Evolutionary conservation across 2,888 invertebrate genomes (phyloP).

Genomic region (Drosophila incognita): DNA sequence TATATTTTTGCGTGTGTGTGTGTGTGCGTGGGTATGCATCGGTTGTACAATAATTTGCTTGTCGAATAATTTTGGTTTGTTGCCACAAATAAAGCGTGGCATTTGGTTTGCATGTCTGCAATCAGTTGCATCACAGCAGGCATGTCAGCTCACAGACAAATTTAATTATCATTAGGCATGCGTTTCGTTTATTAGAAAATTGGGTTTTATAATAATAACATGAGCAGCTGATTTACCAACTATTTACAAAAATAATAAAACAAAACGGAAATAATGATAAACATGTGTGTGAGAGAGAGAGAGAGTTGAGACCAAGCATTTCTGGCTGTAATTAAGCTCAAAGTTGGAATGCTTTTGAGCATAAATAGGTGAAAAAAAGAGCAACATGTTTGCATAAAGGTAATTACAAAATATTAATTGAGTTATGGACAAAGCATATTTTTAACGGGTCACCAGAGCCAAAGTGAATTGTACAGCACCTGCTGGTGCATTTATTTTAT

Average conservation of each 20-base stretch:
- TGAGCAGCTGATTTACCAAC: slow-evolving; percentile 15
- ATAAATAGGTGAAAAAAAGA: slow-evolving; percentile 29
- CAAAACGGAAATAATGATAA: neutral
- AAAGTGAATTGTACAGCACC: neutral
- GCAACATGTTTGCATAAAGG: slow-evolving; percentile 52
- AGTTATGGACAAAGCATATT: slow-evolving; percentile 71
- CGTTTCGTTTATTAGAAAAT: slow-evolving; percentile 2
- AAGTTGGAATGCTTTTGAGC: slow-evolving; percentile 68
- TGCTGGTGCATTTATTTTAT: slow-evolving; percentile 15
- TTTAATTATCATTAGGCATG: slow-evolving; percentile 47
- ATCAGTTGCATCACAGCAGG: slow-evolving; percentile 21
- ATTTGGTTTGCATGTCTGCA: slow-evolving; percentile 35
- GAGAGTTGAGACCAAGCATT: neutral
- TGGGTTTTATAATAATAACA: slow-evolving; percentile 8
- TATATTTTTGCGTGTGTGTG: neutral
- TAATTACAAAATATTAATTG: slow-evolving; percentile 66
- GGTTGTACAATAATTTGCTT: slow-evolving; percentile 67
- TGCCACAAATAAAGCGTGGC: slow-evolving; percentile 35
- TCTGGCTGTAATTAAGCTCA: slow-evolving; percentile 28
- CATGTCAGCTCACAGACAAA: slow-evolving; percentile 47
- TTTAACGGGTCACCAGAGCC: slow-evolving; percentile 36
- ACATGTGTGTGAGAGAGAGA: neutral
- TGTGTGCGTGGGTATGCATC: slow-evolving; percentile 10
- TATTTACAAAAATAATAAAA: slow-evolving; percentile 22
- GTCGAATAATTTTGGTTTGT: slow-evolving; percentile 55